Conservation (phyloP, 1,140 invertebrate species). For the Stegodyphus mimosarum region DNA sequence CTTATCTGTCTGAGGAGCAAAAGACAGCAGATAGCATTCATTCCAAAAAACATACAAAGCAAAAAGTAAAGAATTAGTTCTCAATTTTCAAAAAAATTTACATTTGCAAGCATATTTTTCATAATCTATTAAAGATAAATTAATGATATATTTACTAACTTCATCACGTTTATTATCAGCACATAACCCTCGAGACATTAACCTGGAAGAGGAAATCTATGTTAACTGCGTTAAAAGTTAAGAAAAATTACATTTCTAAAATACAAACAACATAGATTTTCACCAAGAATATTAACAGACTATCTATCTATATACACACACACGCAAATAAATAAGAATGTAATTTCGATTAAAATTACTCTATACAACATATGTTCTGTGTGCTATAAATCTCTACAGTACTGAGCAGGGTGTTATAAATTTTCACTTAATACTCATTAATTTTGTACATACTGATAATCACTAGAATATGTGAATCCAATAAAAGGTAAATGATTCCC, state of each 20-base stretch:
- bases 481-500: slow-evolving; percentile 99
- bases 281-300: too few relatives aligned
- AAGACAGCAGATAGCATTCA: too few relatives aligned
- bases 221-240: too few relatives aligned
- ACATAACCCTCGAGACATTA: slow-evolving; percentile 27
- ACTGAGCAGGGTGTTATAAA: too few relatives aligned
- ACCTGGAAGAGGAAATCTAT: not conserved
- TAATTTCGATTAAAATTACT: not conserved
- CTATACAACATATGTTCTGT: too few relatives aligned
- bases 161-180: slow-evolving; percentile 17
- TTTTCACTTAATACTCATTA: too few relatives aligned
- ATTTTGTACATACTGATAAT: slow-evolving; percentile 72
- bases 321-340: not conserved
- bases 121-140: not conserved
- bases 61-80: too few relatives aligned
- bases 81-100: not conserved
- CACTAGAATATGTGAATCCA: slow-evolving; percentile 96
- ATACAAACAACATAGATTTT: too few relatives aligned
- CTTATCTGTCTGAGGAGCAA: too few relatives aligned
- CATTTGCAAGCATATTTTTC: not conserved
- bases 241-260: too few relatives aligned
- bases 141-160: slow-evolving; percentile 5
- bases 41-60: too few relatives aligned
- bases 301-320: not conserved
- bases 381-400: too few relatives aligned